phyloP scores from a whole-genome alignment of 92 coral and sea anemone genomes.

The Phenganax marumi region DNA sequence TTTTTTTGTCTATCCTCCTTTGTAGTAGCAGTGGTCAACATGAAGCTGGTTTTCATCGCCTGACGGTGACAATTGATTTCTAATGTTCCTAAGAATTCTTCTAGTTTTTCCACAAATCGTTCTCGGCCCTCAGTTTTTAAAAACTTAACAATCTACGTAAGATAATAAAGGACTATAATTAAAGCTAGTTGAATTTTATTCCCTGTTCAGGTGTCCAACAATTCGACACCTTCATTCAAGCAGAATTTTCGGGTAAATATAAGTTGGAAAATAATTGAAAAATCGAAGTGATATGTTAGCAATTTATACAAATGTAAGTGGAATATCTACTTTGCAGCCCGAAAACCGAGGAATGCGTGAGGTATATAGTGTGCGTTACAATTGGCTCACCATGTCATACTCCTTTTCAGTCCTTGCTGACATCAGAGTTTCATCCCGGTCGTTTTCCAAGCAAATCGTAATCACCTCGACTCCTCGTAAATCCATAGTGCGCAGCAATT shows the following conservation, averaged over 20 bases:
- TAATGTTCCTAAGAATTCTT: not conserved
- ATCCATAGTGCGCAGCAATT: slow-evolving; percentile 28
- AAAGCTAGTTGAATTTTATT: not conserved
- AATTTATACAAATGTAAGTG: too few species aligned
- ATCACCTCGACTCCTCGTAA: slow-evolving; percentile 25
- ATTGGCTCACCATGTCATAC: slow-evolving; percentile 31
- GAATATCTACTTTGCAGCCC: too few species aligned
- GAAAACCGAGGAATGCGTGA: not conserved
- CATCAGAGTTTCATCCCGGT: slow-evolving; percentile 12
- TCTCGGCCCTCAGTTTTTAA: not conserved
- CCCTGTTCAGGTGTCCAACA: too few species aligned
- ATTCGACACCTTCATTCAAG: too few species aligned
- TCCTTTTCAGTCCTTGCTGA: slow-evolving; percentile 26
- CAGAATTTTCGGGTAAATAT: too few species aligned
- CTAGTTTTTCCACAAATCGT: slow-evolving; percentile 17
- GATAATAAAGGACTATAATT: not conserved
- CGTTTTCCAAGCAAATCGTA: slow-evolving; percentile 20
- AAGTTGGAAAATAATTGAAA: too few species aligned
- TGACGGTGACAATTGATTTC: not conserved
- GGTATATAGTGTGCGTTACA: not conserved
- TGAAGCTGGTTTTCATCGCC: slow-evolving; percentile 20
- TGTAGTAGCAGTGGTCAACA: slow-evolving; percentile 20
- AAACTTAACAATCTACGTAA: slow-evolving; percentile 33
- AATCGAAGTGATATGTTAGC: too few species aligned
- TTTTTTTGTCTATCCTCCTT: slow-evolving; percentile 36